These are phyloP conservation scores for Ceratina australensis DNA, from an alignment of 1,140 invertebrate genomes.

Conservation along the genomic window DNA sequence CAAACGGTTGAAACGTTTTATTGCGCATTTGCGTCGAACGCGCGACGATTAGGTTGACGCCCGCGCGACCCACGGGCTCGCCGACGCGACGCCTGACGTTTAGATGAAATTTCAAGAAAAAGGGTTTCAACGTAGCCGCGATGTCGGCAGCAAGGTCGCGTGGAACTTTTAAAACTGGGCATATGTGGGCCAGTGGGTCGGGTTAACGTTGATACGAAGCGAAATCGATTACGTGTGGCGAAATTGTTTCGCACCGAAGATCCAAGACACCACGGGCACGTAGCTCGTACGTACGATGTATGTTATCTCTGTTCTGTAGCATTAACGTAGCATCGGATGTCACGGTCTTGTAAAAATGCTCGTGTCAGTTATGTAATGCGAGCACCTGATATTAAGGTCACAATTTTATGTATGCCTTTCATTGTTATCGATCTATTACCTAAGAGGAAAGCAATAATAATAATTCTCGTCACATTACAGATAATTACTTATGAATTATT, in stretches of 20 bases:
- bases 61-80: background rate
- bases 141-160: slow-evolving; percentile 51
- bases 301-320: too few species aligned
- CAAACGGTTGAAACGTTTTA: slow-evolving; percentile 35
- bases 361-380: too few species aligned
- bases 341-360: too few species aligned
- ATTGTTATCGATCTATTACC: too few species aligned
- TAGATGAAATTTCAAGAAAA: slow-evolving; percentile 36
- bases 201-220: slow-evolving; percentile 36
- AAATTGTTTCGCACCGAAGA: slow-evolving; percentile 19
- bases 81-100: background rate
- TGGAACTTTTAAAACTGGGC: slow-evolving; percentile 30
- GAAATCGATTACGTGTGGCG: slow-evolving; percentile 33
- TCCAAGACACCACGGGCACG: too few species aligned
- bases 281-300: too few species aligned
- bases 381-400: too few species aligned
- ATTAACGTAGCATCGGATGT: too few species aligned
- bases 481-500: too few species aligned
- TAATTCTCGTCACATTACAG: too few species aligned
- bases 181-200: slow-evolving; percentile 51
- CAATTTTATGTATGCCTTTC: too few species aligned
- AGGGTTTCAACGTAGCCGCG: background rate
- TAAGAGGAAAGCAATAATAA: too few species aligned
- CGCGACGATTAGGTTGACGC: background rate
- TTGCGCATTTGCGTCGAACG: slow-evolving; percentile 17